Conservation (phyloP, 2,797 vertebrate species). For the Protonibea diacanthus region DNA sequence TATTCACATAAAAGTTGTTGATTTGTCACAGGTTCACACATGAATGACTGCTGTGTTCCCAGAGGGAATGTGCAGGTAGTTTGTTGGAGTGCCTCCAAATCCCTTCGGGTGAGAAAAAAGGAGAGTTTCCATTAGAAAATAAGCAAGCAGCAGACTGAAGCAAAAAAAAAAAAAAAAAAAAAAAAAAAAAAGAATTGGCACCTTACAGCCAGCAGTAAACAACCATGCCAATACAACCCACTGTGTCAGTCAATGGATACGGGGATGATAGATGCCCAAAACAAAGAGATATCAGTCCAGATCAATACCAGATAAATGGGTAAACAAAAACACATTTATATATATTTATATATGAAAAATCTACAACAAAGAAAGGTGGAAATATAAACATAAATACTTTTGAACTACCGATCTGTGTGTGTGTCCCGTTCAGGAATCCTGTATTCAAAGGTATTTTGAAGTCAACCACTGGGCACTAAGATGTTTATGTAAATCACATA, state of each 20-base stretch:
- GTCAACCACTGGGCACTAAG: neutral
- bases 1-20: constrained; percentile 39
- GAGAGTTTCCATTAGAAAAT: constrained; percentile 54
- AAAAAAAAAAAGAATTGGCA: constrained; percentile 19
- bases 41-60: constrained; percentile 22
- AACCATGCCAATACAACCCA: constrained; percentile 20
- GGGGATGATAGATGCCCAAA: constrained; percentile 5
- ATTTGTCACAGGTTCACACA: constrained; percentile 48
- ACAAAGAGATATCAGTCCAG: constrained; percentile 1
- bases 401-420: neutral
- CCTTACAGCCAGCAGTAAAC: constrained; percentile 40
- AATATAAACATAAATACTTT: neutral
- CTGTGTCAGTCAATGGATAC: constrained; percentile 18
- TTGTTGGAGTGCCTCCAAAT: constrained; percentile 37
- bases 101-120: constrained; percentile 32
- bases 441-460: neutral
- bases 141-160: constrained; percentile 41
- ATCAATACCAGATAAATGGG: neutral
- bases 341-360: neutral
- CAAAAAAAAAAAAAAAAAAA: constrained; percentile 1
- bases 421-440: neutral
- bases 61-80: constrained; percentile 41
- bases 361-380: neutral
- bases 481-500: neutral
- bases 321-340: neutral